phyloP scores from a whole-genome alignment of 2,797 vertebrate genomes.

The Phyllotis vaccarum region DNA sequence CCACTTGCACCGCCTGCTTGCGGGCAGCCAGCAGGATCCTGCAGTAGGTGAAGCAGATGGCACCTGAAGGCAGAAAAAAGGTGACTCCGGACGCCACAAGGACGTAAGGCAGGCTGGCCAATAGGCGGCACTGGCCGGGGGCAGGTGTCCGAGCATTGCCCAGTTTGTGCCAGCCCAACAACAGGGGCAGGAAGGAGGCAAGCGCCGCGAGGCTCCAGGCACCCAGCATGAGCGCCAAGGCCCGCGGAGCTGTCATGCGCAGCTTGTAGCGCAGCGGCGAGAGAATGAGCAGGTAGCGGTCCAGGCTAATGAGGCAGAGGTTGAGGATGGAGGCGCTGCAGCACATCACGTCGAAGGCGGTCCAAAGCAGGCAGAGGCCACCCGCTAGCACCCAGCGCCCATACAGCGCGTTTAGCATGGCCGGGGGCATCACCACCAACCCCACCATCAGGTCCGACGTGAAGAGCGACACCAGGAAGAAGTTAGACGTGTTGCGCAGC shows the following conservation, averaged over 20 bases:
- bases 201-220: slow-evolving; percentile 95
- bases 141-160: slow-evolving; percentile 82
- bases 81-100: slow-evolving; percentile 96
- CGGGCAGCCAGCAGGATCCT: slow-evolving; percentile 95
- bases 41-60: slow-evolving; percentile 99
- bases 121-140: slow-evolving; percentile 92
- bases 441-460: slow-evolving; percentile 98
- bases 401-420: slow-evolving; percentile 96
- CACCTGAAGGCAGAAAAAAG: slow-evolving; percentile 96
- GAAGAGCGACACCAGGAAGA: slow-evolving; percentile 98
- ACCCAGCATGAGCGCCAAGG: slow-evolving; percentile 92
- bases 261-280: slow-evolving; percentile 97
- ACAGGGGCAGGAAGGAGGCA: slow-evolving; percentile 96
- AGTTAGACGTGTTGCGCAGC: slow-evolving; percentile 97
- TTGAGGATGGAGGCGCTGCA: slow-evolving; percentile 99
- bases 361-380: slow-evolving; percentile 95
- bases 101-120: slow-evolving; percentile 96
- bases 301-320: slow-evolving; percentile 98
- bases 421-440: slow-evolving; percentile 98
- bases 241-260: slow-evolving; percentile 94
- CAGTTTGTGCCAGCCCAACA: slow-evolving; percentile 97
- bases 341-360: slow-evolving; percentile 98
- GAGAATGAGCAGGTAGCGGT: slow-evolving; percentile 98
- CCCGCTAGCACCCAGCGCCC: slow-evolving; percentile 95
- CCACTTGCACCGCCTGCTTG: slow-evolving; percentile 95